Percentiles rank a stretch among this genome's conserved stretches.
These are phyloP conservation scores for Anthoscopus minutus DNA, from an alignment of 2,113 vertebrate genomes.

Conservation along the genomic window DNA sequence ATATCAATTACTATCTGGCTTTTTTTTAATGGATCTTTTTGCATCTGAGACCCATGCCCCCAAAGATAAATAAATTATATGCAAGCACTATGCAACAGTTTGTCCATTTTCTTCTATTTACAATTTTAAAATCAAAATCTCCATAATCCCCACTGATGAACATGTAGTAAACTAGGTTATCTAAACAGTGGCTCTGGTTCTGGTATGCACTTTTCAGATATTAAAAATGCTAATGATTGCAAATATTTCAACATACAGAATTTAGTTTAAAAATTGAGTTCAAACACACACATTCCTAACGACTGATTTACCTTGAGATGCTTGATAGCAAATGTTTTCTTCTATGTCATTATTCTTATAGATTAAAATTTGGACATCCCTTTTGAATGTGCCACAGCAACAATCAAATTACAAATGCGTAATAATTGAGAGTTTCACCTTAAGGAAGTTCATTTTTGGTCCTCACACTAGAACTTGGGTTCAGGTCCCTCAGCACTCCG, in stretches of 20 bases:
- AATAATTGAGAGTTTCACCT: neutral
- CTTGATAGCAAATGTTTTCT: neutral
- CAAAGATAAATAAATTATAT: neutral
- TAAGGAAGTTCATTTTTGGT: neutral
- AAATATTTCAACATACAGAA: neutral
- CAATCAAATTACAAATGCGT: neutral
- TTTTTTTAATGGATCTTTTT: neutral
- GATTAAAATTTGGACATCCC: neutral
- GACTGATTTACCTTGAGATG: neutral
- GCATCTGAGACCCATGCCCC: neutral
- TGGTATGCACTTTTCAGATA: neutral
- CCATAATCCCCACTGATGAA: neutral
- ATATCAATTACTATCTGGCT: neutral
- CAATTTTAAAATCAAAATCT: neutral
- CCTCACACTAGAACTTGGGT: neutral
- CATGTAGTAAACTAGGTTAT: neutral
- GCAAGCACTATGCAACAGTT: neutral
- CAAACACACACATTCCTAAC: neutral
- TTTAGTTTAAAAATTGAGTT: neutral
- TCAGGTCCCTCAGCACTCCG: accelerated
- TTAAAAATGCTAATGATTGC: neutral
- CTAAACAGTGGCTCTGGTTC: neutral
- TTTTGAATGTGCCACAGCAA: neutral
- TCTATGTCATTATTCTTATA: neutral
- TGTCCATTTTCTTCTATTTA: neutral